phyloP scores from a whole-genome alignment of 2,113 vertebrate genomes.

The Anarhynchus alexandrinus region DNA sequence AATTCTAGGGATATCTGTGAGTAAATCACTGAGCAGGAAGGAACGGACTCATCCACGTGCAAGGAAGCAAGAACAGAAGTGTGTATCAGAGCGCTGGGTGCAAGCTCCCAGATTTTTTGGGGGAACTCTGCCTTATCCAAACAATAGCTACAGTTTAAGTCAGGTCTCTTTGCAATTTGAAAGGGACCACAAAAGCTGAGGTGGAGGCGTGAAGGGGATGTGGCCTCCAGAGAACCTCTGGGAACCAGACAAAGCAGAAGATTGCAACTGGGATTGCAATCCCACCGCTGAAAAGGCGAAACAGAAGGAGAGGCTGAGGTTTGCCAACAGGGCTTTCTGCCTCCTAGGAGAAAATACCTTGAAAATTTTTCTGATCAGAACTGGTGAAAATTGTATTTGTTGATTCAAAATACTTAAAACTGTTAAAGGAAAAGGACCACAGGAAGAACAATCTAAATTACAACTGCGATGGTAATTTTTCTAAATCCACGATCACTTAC shows the following conservation, averaged over 20 bases:
- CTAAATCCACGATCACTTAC: neutral
- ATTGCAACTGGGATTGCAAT: neutral
- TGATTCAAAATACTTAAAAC: neutral
- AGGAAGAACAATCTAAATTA: neutral
- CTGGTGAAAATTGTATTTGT: neutral
- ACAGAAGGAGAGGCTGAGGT: neutral
- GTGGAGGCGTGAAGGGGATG: neutral
- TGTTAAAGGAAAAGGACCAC: neutral
- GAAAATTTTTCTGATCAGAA: accelerated
- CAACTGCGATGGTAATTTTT: neutral
- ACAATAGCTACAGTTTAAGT: neutral
- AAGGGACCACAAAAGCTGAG: neutral
- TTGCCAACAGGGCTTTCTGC: neutral
- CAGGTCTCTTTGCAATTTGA: neutral
- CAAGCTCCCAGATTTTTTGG: neutral
- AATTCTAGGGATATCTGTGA: neutral
- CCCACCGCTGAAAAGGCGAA: accelerated
- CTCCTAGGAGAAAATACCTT: neutral
- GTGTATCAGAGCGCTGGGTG: neutral
- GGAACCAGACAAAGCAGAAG: neutral
- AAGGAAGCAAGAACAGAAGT: neutral
- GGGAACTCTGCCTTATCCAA: neutral
- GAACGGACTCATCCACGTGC: accelerated
- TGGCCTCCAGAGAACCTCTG: neutral
- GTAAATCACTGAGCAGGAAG: neutral